Evolutionary conservation across 2,797 vertebrate genomes (phyloP), one percentile per base, ranked within the genome.

Genomic region (Myripristis jacobus): DNA sequence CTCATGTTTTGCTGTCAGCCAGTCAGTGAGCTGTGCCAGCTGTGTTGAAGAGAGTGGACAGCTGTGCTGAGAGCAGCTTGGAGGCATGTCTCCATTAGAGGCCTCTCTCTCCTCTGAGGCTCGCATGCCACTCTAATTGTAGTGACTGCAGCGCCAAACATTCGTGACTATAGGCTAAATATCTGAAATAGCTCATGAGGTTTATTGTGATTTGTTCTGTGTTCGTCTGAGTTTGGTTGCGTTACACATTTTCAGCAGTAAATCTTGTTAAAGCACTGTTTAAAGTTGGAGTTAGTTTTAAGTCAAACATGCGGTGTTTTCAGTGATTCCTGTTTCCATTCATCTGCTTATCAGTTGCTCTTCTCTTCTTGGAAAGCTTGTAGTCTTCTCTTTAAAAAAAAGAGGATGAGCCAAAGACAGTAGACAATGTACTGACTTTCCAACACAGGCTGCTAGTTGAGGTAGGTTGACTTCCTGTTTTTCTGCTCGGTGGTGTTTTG

Each of bases 381-480:
- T 10, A 66, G 70, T 75, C 25, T 67, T 38, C 63, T 19, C 15
- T 67, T 67, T 29, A 38, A 62, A 77, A 71, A 68, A n/a, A n/a
- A n/a, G 58, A 47, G 47, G 36, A 58, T 18, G 57, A 77, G 66
- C 18, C 56, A 24, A 72, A 83, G 68, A 66, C 51, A 65, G 62
- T 60, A 67, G 65, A 53, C 66, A 25, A 12, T 44, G 46, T 58
- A 72, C 65, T 62, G 69, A 81, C 70, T 79, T 79, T 54, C 66
- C 84, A 68, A 73, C 83, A 81, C 69, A 55, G 8, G 51, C 81
- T 82, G 75, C 75, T 75, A 76, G 69, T 66, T 71, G 60, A 77
- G 76, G 80, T 65, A 71, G 73, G 58, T 82, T 68, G 64, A 84
- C 78, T 88, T 92, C 86, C 88, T 88, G 81, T 92, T 89, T 85